phyloP scores from a whole-genome alignment of 2,797 vertebrate genomes.

The Amphiprion clarkii region DNA sequence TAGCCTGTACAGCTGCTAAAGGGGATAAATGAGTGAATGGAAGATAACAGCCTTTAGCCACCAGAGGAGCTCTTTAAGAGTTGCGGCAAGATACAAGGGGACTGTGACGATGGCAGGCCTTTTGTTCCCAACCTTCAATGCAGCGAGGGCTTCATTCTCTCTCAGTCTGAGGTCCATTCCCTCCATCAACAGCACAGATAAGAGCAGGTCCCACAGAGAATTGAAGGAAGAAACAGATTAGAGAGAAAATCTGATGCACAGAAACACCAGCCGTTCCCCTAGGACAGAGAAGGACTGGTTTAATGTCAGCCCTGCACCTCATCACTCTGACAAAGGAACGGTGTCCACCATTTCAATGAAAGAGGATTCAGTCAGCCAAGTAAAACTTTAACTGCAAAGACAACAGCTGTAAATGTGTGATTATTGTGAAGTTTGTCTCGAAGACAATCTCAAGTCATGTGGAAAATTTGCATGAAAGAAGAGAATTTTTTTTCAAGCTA shows the following conservation, averaged over 20 bases:
- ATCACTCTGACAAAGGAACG: slow-evolving; percentile 52
- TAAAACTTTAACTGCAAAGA: not conserved
- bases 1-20: slow-evolving; percentile 56
- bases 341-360: slow-evolving; percentile 38
- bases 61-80: slow-evolving; percentile 66
- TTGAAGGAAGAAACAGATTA: slow-evolving; percentile 77
- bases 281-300: slow-evolving; percentile 59
- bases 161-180: slow-evolving; percentile 59
- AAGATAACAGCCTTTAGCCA: slow-evolving; percentile 60
- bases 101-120: slow-evolving; percentile 56
- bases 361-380: slow-evolving; percentile 17
- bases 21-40: slow-evolving; percentile 59
- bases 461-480: not conserved
- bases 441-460: not conserved
- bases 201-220: slow-evolving; percentile 72
- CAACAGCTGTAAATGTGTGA: not conserved
- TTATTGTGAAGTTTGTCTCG: not conserved
- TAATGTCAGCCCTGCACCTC: slow-evolving; percentile 62
- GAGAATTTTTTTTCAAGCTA: not conserved
- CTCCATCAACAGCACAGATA: slow-evolving; percentile 67
- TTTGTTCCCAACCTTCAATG: slow-evolving; percentile 74
- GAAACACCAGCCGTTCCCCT: slow-evolving; percentile 61
- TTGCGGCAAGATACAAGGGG: slow-evolving; percentile 49
- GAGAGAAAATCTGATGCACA: slow-evolving; percentile 72
- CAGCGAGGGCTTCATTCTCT: slow-evolving; percentile 60